Evolutionary conservation across 2,797 vertebrate species (phyloP).

Genomic region (Hipposideros larvatus): DNA sequence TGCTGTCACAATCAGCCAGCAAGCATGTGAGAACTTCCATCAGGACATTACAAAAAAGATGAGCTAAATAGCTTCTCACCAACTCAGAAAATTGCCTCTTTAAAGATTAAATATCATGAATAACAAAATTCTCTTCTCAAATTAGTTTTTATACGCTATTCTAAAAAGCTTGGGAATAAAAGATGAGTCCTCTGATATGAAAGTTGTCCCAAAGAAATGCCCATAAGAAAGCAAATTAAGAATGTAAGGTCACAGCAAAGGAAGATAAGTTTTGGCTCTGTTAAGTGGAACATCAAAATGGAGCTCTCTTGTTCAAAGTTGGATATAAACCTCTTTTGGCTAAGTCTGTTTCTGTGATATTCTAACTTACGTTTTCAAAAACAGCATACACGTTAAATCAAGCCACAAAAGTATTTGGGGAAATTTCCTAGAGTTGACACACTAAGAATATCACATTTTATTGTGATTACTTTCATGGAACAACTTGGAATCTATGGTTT

Average conservation of each 20-base stretch:
- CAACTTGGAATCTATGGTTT: neutral
- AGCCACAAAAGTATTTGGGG: neutral
- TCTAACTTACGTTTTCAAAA: slow-evolving; percentile 27
- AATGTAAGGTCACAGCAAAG: neutral
- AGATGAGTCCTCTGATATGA: neutral
- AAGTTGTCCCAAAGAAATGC: neutral
- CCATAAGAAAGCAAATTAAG: neutral
- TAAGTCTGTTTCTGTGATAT: slow-evolving; percentile 4
- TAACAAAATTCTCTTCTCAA: neutral
- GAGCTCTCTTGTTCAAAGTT: neutral
- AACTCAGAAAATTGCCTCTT: neutral
- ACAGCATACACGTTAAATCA: neutral
- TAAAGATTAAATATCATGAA: neutral
- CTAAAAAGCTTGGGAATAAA: neutral
- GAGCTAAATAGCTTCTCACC: neutral
- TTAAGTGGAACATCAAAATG: neutral
- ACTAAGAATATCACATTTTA: neutral
- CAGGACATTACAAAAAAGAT: neutral
- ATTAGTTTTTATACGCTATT: slow-evolving; percentile 29
- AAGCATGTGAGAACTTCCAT: neutral
- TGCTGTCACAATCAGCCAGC: neutral
- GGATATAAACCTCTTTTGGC: neutral
- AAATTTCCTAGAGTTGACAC: neutral
- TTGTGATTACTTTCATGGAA: neutral
- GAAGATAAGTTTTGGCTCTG: neutral